Percentiles rank a stretch among this genome's conserved stretches.
Conservation (phyloP, 2,888 invertebrate species). For the Cephus pygmeus region DNA sequence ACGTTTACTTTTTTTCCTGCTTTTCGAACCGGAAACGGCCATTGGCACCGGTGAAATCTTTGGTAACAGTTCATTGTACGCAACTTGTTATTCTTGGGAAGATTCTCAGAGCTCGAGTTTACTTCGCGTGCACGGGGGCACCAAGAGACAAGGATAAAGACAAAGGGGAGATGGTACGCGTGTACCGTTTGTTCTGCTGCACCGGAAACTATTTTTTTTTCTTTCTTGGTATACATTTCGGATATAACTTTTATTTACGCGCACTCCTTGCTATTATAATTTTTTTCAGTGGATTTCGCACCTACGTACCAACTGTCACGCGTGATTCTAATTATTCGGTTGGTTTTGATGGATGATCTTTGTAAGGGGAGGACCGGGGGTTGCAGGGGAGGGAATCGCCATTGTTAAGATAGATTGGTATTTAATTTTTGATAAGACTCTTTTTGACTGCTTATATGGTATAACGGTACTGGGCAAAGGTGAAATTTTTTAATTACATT, state of each 20-base stretch:
- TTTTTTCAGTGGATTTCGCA: background rate
- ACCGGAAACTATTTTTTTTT: slow-evolving; percentile 49
- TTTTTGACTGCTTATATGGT: background rate
- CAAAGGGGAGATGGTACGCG: slow-evolving; percentile 36
- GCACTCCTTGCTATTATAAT: background rate
- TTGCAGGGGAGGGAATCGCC: background rate
- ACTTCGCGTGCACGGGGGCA: background rate
- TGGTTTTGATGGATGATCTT: background rate
- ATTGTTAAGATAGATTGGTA: background rate
- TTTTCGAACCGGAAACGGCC: slow-evolving; percentile 2
- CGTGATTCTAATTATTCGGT: background rate
- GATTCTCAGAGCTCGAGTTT: slow-evolving; percentile 53
- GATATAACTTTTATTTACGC: slow-evolving; percentile 48
- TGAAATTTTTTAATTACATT: background rate
- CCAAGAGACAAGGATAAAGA: slow-evolving; percentile 45
- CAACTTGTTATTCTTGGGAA: slow-evolving; percentile 57
- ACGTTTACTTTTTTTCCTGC: background rate
- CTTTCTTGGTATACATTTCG: slow-evolving; percentile 48
- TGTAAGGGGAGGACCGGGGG: background rate
- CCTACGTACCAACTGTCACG: background rate
- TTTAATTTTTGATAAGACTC: background rate
- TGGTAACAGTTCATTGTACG: slow-evolving; percentile 54
- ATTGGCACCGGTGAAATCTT: slow-evolving; percentile 26
- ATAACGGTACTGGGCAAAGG: background rate
- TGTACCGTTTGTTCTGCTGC: slow-evolving; percentile 49